These are phyloP conservation scores for Mycteria americana DNA, from an alignment of 2,797 vertebrate genomes.

Conservation along the genomic window DNA sequence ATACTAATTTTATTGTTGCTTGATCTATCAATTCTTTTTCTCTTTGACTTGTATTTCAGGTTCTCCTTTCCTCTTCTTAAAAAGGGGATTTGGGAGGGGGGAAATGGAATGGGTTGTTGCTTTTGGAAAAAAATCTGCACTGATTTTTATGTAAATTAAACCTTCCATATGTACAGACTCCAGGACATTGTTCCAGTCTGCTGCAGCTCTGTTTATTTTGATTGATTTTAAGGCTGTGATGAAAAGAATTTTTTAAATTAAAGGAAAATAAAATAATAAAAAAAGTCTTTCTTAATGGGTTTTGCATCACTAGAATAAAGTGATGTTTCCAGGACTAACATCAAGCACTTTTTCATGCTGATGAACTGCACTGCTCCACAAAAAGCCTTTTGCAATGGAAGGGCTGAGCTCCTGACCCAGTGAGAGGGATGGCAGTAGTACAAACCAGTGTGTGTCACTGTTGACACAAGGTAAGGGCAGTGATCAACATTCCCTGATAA, in stretches of 20 bases:
- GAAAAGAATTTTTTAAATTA: neutral
- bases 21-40: neutral
- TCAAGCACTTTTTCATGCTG: neutral
- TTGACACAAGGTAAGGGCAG: neutral
- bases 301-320: neutral
- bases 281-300: neutral
- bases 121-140: neutral
- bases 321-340: neutral
- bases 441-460: neutral
- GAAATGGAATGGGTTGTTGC: neutral
- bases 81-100: neutral
- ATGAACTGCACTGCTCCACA: neutral
- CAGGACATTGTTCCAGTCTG: neutral
- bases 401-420: no score
- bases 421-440: neutral
- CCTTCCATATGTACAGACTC: neutral
- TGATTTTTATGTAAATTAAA: slow-evolving; percentile 25
- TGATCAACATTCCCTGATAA: neutral
- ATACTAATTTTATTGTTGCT: neutral
- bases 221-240: slow-evolving; percentile 38
- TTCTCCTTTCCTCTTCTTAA: neutral
- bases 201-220: slow-evolving; percentile 23
- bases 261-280: neutral
- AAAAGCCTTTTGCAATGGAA: neutral
- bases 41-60: neutral